Percentiles rank a stretch among this genome's conserved stretches.
Evolutionary conservation across 2,888 invertebrate species (phyloP).

Genomic region (Caenorhabditis auriculariae): DNA sequence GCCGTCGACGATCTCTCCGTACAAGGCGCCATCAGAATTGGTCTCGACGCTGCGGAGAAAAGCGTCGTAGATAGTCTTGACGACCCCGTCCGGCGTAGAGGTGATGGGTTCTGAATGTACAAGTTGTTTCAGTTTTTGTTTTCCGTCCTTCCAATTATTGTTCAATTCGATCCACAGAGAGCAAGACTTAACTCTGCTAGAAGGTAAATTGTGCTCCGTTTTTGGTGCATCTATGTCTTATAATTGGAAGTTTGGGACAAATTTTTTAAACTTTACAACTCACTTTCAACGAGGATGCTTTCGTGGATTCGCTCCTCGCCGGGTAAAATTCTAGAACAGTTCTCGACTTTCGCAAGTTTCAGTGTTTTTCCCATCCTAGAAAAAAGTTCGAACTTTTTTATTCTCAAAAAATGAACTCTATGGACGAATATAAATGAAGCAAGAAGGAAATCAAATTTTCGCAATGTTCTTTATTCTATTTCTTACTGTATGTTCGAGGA

Average conservation of each 20-base stretch:
- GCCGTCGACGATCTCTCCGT: constrained; percentile 26
- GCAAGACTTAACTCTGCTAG: not conserved
- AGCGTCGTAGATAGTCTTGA: constrained; percentile 39
- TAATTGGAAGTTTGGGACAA: not conserved
- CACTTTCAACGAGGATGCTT: constrained; percentile 40
- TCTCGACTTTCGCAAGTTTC: constrained; percentile 26
- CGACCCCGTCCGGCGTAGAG: constrained; percentile 37
- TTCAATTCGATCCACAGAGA: not conserved
- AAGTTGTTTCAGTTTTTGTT: not conserved
- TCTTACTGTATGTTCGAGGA: too few relatives aligned
- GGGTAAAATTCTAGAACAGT: constrained; percentile 39
- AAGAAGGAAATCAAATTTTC: too few relatives aligned
- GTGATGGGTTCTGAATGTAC: constrained; percentile 32
- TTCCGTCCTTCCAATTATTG: not conserved
- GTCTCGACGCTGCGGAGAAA: constrained; percentile 21
- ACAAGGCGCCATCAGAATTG: constrained; percentile 22
- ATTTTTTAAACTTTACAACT: constrained; percentile 4
- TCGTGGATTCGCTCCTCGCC: constrained; percentile 50
- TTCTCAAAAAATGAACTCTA: too few relatives aligned
- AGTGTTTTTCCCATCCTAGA: too few relatives aligned
- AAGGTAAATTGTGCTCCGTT: too few relatives aligned
- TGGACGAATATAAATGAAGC: too few relatives aligned
- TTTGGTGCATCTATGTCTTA: too few relatives aligned
- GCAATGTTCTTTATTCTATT: too few relatives aligned
- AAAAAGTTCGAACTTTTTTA: too few relatives aligned